Base-by-base conservation (phyloP, 2,888 invertebrate genomes). In the Plebejus argus region DNA sequence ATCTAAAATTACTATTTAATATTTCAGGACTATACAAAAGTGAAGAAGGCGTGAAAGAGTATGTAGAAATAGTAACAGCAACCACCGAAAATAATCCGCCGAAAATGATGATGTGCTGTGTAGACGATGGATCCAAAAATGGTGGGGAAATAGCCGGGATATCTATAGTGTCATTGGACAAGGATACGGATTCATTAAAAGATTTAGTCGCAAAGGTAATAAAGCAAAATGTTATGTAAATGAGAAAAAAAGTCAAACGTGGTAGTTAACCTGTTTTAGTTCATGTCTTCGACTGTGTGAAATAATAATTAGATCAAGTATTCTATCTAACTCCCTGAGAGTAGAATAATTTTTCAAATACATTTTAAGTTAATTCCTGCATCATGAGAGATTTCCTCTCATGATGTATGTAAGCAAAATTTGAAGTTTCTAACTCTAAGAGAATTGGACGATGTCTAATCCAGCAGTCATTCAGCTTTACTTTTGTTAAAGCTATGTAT, bases 21-120 rank as follows among this genome's bases (percentile, higher is more conserved):
- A 18, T 20, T 75, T 39, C 35, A 71, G 76, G 76, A 8, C 4
- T 76, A 39, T 76, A 61, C 61, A 76, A 76, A 61, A 76, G 39
- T 15, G 39, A 76, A 35, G 76, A 76, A 76, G 76, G 61, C 35
- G 0, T 76, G 71, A 20, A 71, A 4, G 71, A 71, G 39, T 71
- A 71, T 20, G n/a, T 66, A 28, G 28, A n/a, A 20, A 8, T 39
- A 35, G 15, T 71, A n/a, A 39, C 18, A n/a, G 35, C 35, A n/a
- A 1, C 2, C 28, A 28, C 8, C 35, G 71, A 3, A n/a, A 7
- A 39, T 8, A n/a, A 39, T 20, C 39, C 71, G 5, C 71, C 71
- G 18, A 6, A 39, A 7, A 20, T 71, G 71, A 71, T 20, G 20
- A 71, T 71, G 1, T 71, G 71, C 18, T 71, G 71, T 39, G 39